These are phyloP conservation scores for Caenorhabditis inopinata DNA, from an alignment of 1,140 invertebrate genomes.

Conservation along the genomic window DNA sequence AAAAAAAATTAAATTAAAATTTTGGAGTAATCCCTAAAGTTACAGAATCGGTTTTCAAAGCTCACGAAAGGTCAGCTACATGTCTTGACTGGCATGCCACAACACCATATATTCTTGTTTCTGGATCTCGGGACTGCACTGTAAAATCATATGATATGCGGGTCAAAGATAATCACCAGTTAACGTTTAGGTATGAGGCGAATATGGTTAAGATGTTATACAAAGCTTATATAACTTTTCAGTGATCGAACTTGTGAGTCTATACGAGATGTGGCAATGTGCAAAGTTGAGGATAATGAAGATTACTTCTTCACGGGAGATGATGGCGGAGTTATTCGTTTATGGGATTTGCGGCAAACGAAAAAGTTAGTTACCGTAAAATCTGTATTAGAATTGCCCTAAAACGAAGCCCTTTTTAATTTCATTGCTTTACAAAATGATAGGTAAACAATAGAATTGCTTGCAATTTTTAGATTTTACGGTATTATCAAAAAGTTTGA, in stretches of 20 bases:
- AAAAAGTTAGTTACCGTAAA: not conserved
- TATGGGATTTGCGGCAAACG: conserved; percentile 29
- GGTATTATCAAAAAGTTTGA: no score
- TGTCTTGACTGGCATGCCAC: conserved; percentile 6
- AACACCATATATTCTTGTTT: not conserved
- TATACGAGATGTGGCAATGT: conserved; percentile 3
- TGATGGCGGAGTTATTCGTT: conserved; percentile 20
- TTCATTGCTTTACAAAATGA: no score
- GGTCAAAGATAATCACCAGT: conserved; percentile 9
- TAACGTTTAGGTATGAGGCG: not conserved
- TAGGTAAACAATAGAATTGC: no score
- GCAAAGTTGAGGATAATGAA: not conserved
- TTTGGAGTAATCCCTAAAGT: not conserved
- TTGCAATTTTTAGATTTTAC: no score
- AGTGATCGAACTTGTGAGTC: conserved; percentile 21
- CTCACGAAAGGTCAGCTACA: conserved; percentile 27
- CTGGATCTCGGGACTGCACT: not conserved
- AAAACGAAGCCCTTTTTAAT: no score
- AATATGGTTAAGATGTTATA: no score
- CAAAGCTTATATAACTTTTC: no score
- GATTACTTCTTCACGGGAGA: conserved; percentile 26
- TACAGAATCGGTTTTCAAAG: conserved; percentile 9
- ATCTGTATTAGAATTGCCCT: no score
- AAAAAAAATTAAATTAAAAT: not conserved
- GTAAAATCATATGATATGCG: conserved; percentile 25